phyloP scores from a whole-genome alignment of 2,888 invertebrate genomes.

The Scaeva pyrastri region DNA sequence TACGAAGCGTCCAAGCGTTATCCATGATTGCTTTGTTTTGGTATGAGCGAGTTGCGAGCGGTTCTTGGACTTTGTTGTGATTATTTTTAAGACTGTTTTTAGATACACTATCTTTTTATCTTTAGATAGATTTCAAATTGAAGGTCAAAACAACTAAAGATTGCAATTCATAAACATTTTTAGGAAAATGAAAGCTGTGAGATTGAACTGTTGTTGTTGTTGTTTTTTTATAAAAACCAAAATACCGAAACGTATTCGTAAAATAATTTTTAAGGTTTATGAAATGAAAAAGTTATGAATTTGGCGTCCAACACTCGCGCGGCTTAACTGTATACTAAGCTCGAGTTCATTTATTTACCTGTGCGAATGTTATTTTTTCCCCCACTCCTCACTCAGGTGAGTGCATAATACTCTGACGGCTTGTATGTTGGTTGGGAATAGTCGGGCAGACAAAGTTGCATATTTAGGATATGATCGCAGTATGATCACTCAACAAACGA shows the following conservation, averaged over 20 bases:
- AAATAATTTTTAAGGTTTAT: background rate
- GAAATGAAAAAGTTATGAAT: conserved; percentile 1
- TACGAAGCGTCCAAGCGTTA: conserved; percentile 83
- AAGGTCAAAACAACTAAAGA: conserved; percentile 3
- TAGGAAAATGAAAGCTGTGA: background rate
- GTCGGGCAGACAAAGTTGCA: background rate
- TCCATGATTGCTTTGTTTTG: conserved; percentile 78
- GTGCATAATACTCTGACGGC: conserved; percentile 18
- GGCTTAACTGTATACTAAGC: conserved; percentile 69
- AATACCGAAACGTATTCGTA: conserved; percentile 20
- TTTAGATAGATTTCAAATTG: background rate
- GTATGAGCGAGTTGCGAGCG: background rate
- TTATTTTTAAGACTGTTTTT: background rate
- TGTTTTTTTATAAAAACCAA: conserved; percentile 9
- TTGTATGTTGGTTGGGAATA: background rate
- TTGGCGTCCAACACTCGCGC: conserved; percentile 60
- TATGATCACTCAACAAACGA: too few relatives aligned
- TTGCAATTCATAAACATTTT: conserved; percentile 16
- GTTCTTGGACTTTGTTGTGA: conserved; percentile 24
- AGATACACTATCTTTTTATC: background rate
- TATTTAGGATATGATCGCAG: background rate
- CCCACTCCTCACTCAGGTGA: conserved; percentile 37
- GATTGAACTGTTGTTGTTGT: background rate
- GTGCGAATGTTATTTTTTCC: conserved; percentile 49
- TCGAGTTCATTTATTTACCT: conserved; percentile 62